Evolutionary conservation across 2,888 invertebrate species (phyloP), one percentile per base, ranked within the genome.

Genomic region (Phyllotreta cruciferae): DNA sequence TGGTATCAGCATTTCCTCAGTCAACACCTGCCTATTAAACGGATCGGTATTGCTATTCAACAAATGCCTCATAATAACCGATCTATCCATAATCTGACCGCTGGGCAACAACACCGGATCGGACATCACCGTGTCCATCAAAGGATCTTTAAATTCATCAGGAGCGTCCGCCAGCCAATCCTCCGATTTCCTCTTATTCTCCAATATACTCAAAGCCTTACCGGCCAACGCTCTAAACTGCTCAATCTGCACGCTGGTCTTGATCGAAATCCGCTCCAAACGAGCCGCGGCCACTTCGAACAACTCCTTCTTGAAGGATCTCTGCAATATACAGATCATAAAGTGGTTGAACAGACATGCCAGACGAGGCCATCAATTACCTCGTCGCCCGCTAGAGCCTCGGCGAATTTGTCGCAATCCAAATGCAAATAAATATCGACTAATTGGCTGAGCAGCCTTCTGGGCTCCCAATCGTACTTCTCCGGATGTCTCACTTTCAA

Each of bases 401-500:
- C 89, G 73, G 94, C 94, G 84, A 96, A 96, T 79, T 88, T 87
- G 79, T 93, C 90, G 84, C 93, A 92, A 86, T 96, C 93, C 70
- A 99, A 87, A 82, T 98, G 96, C 75, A 98, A 86, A 85, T 99
- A 99, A 80, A 99, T 97, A 81, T 96, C 94, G 53, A 96, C 94
- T 67, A 99, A 87, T 81, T 96, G 93, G 74, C 93, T 91, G 63
- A 98, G 86, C 71, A 99, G 84, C 71, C 91, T 88, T 74, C 95
- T 88, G 13, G 98, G 98, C 79, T 98, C 95, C 98, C 98, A 99
- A 8, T 95, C 94, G 81, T 98, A 99, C 81, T 96, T 96, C 70
- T 94, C 92, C 1, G 96, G 94, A 73, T 93, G 92, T 62, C 92
- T 89, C 56, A 98, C 97, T 85, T 95, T 95, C 66, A 96, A 85